Conservation (phyloP, 2,888 invertebrate species). For the Anaspis maculata region DNA sequence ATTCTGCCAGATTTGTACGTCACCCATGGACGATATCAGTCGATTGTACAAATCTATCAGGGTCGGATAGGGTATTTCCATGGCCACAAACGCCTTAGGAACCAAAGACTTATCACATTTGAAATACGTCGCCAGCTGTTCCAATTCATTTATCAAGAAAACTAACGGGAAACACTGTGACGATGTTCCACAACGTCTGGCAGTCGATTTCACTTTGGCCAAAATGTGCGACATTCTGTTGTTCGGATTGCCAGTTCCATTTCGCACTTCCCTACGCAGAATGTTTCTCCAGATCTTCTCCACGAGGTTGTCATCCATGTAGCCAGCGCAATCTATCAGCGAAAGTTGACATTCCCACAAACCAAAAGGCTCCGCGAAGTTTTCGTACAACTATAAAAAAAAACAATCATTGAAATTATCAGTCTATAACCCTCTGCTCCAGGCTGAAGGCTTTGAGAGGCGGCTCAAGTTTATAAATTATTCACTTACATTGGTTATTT, state of each 20-base stretch:
- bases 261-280: conserved; percentile 48
- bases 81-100: conserved; percentile 64
- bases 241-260: conserved; percentile 41
- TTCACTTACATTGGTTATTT: conserved; percentile 77
- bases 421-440: neutral
- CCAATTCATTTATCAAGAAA: conserved; percentile 71
- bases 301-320: conserved; percentile 79
- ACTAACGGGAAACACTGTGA: conserved; percentile 83
- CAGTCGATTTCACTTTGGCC: conserved; percentile 68
- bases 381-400: conserved; percentile 69
- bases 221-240: conserved; percentile 62
- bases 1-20: conserved; percentile 66
- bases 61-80: conserved; percentile 68
- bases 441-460: neutral
- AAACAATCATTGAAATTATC: neutral
- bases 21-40: conserved; percentile 49
- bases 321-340: conserved; percentile 90
- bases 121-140: conserved; percentile 63
- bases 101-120: conserved; percentile 66
- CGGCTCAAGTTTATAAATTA: neutral
- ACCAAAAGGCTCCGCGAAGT: conserved; percentile 84
- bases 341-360: conserved; percentile 91
- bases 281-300: conserved; percentile 91
- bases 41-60: conserved; percentile 79
- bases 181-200: conserved; percentile 69